Conservation (phyloP, 2,888 invertebrate genomes). For the Eumacrocentrus americanus region DNA sequence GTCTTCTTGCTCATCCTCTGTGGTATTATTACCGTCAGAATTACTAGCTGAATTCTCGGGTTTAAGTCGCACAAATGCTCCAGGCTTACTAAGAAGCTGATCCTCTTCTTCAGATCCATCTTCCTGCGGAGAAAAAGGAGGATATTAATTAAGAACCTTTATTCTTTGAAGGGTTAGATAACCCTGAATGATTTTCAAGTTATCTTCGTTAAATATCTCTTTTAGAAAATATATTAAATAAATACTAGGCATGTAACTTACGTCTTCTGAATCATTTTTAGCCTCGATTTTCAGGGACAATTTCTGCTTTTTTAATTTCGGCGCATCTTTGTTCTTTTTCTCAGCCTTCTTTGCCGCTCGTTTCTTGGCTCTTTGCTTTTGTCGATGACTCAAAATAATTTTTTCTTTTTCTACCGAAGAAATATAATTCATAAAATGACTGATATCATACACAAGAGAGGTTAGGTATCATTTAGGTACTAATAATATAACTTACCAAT, state of each 20-base stretch:
- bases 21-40: not conserved
- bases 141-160: too few relatives aligned
- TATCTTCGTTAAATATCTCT: too few relatives aligned
- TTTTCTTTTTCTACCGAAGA: conserved; percentile 60
- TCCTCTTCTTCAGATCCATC: conserved; percentile 29
- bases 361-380: conserved; percentile 72
- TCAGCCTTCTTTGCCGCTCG: conserved; percentile 57
- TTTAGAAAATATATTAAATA: too few relatives aligned
- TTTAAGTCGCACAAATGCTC: conserved; percentile 33
- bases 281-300: conserved; percentile 19
- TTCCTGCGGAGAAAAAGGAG: too few relatives aligned
- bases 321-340: conserved; percentile 38
- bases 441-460: conserved; percentile 11
- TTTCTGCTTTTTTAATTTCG: conserved; percentile 27
- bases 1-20: conserved; percentile 55
- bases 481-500: conserved; percentile 56
- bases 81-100: conserved; percentile 44
- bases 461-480: not conserved
- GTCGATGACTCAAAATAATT: conserved; percentile 71
- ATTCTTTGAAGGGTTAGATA: too few relatives aligned
- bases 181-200: too few relatives aligned
- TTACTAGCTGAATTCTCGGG: conserved; percentile 10
- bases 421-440: not conserved
- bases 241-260: too few relatives aligned
- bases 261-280: too few relatives aligned